A percentile compares a stretch with the other conserved stretches of the same genome.
Conservation (phyloP, 2,113 vertebrate genomes). For the Nipponia nippon region DNA sequence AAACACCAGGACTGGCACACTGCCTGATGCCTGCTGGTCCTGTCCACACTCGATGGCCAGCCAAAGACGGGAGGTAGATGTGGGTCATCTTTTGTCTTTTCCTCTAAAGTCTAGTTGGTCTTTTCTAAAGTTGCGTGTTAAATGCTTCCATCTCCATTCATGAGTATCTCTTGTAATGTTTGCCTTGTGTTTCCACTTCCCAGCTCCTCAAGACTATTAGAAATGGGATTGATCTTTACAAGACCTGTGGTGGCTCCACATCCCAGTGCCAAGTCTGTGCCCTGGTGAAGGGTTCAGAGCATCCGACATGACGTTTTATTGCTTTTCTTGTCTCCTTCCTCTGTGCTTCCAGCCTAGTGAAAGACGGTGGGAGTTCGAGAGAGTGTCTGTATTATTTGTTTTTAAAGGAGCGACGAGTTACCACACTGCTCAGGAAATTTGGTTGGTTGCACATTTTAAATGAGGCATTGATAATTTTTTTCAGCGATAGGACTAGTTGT, state of each 20-base stretch:
- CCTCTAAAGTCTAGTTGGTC: accelerated
- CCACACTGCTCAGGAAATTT: conserved; percentile 4
- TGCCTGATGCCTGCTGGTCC: accelerated
- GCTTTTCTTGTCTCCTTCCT: background rate
- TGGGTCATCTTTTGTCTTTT: background rate
- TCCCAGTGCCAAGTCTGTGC: background rate
- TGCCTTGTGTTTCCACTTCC: background rate
- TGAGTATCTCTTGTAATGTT: accelerated
- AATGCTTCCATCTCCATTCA: background rate
- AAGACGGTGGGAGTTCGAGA: background rate
- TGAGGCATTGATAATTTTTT: background rate
- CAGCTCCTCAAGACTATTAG: background rate
- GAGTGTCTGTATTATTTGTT: background rate
- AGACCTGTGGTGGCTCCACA: background rate
- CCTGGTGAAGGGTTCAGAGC: background rate
- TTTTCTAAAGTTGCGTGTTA: accelerated
- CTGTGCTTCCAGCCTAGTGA: background rate
- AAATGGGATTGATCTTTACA: background rate
- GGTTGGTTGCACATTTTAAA: conserved; percentile 24
- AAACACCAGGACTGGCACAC: accelerated
- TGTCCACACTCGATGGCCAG: accelerated
- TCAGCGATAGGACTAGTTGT: background rate
- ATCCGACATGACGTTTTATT: accelerated
- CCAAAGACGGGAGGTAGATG: accelerated
- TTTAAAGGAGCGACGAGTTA: background rate